Evolutionary conservation across 2,113 vertebrate species (phyloP).

Genomic region (Perccottus glenii): DNA sequence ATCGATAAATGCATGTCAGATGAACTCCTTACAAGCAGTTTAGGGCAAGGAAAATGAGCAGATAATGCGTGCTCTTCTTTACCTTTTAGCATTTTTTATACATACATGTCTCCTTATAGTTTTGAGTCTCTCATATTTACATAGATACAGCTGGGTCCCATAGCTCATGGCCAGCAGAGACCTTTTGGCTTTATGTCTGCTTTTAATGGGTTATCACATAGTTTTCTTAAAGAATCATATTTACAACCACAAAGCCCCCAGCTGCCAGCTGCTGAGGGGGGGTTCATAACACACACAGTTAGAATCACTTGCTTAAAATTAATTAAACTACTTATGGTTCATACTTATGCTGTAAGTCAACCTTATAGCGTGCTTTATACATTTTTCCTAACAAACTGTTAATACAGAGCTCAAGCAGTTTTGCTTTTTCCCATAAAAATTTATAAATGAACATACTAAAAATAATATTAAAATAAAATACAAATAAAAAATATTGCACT

Average conservation of each 20-base stretch:
- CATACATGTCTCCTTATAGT: conserved; percentile 79
- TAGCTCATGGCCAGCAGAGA: conserved; percentile 64
- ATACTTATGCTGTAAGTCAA: conserved; percentile 75
- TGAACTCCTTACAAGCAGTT: conserved; percentile 81
- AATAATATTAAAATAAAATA: conserved; percentile 70
- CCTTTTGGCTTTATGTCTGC: conserved; percentile 57
- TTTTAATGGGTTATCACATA: conserved; percentile 73
- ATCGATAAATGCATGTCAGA: conserved; percentile 82
- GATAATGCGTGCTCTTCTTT: conserved; percentile 54
- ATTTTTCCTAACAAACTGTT: conserved; percentile 76
- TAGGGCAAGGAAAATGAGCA: conserved; percentile 66
- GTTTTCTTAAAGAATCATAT: conserved; percentile 84
- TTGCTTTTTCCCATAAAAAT: conserved; percentile 64
- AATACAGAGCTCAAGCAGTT: conserved; percentile 77
- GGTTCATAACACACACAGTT: conserved; percentile 62
- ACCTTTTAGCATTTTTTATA: conserved; percentile 47
- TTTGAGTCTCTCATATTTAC: conserved; percentile 80
- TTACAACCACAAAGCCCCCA: conserved; percentile 79
- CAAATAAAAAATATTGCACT: conserved; percentile 90
- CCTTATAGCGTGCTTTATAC: conserved; percentile 70
- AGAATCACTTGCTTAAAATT: conserved; percentile 74
- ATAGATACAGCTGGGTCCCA: conserved; percentile 77
- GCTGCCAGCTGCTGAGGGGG: conserved; percentile 84
- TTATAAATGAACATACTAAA: conserved; percentile 67
- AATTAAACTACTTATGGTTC: conserved; percentile 69